Percentiles rank a stretch among this genome's conserved stretches.
phyloP scores from a whole-genome alignment of 2,113 vertebrate genomes.

The Brachypteracias leptosomus region DNA sequence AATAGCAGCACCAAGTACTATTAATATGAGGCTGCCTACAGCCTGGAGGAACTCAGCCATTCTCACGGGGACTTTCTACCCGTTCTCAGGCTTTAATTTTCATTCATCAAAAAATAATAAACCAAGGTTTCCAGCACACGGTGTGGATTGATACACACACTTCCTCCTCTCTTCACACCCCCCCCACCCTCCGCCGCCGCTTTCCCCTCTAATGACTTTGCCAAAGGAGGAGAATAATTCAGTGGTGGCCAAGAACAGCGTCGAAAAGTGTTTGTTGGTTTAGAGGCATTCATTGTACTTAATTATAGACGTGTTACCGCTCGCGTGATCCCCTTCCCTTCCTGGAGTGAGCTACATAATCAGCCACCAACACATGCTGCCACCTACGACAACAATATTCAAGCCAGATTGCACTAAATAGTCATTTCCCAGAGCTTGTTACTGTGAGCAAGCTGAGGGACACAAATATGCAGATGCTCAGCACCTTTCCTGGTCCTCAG shows the following conservation, averaged over 20 bases:
- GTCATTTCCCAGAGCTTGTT: background rate
- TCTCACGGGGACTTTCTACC: background rate
- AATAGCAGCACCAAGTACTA: background rate
- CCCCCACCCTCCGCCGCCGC: no score
- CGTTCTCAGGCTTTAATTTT: background rate
- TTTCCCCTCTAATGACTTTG: background rate
- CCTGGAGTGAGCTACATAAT: background rate
- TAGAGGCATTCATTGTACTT: background rate
- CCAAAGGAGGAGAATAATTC: conserved; percentile 13
- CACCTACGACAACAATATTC: background rate
- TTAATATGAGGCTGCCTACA: background rate
- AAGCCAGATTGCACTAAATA: background rate
- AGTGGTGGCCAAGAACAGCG: background rate
- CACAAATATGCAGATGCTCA: background rate
- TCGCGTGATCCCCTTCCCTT: conserved; percentile 10
- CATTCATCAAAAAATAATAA: conserved; percentile 25
- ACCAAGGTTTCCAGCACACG: background rate
- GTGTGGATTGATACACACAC: background rate
- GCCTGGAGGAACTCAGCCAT: background rate
- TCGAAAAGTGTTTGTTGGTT: conserved; percentile 11
- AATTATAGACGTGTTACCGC: conserved; percentile 48
- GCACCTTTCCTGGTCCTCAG: background rate
- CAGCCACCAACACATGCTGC: background rate
- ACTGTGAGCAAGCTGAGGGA: background rate
- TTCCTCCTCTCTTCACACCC: background rate